Base-by-base conservation (phyloP, 2,888 invertebrate genomes). In the Eupsilia transversa region DNA sequence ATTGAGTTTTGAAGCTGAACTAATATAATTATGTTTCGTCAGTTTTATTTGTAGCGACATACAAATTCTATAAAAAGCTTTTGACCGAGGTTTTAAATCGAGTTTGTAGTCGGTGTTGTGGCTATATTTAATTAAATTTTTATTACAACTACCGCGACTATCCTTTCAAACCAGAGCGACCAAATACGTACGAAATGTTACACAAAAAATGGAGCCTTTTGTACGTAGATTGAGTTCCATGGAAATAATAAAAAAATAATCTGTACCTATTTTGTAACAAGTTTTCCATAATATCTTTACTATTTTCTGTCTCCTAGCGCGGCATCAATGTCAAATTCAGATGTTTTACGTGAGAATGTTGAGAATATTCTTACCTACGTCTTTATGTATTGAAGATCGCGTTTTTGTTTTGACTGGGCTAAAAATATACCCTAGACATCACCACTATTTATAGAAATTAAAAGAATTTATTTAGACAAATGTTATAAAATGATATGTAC, bases 41-140 rank as follows among this genome's bases (percentile, higher is more conserved):
- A 65, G 54, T 72, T 63, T 74, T 68, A 57, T 68, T 74, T 63
- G 49, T 60, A 64, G 64, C 59, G 56, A 71, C 69, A 82, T 71
- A 77, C 65, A 52, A 80, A 85, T 78, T 75, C 41, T 41, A 78
- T 77, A 72, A 82, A 80, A 82, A 76, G 72, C 75, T 77, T 85
- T 82, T 77, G 66, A 43, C 57, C 30, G 60, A 61, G 59, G 56
- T 77, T 82, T 84, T 72, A 75, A 86, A 86, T 87, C 75, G 84
- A 87, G 63, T 86, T 87, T 73, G 76, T 56, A 72, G 74, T 74
- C 77, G 49, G 75, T 63, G 74, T 78, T 79, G 75, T 82, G 74
- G 67, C 60, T 80, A 60, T 79, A 82, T 87, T 80, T 63, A 73
- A 80, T 86, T 79, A 61, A 56, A 70, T 83, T 82, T 72, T 80